These are phyloP conservation scores for Argyresthia goedartella DNA, from an alignment of 2,888 invertebrate genomes.

Conservation along the genomic window DNA sequence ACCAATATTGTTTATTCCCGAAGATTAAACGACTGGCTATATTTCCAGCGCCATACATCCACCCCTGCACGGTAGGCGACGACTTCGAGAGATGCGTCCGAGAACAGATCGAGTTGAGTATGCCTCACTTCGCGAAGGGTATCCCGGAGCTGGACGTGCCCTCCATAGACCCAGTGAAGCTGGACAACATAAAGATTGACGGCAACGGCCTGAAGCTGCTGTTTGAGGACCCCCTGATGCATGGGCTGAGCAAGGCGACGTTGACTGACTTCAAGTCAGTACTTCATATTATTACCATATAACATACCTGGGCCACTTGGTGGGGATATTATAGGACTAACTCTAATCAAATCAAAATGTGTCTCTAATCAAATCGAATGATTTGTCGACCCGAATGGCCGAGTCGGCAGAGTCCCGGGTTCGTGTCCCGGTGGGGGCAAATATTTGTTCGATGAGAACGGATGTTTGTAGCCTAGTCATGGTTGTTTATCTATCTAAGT, in stretches of 20 bases:
- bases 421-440: too few species aligned
- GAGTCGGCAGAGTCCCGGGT: too few species aligned
- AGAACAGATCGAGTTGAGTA: constrained; percentile 32
- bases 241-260: constrained; percentile 35
- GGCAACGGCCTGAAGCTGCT: constrained; percentile 44
- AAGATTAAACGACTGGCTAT: constrained; percentile 4
- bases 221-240: constrained; percentile 38
- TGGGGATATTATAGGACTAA: too few species aligned
- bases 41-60: constrained; percentile 49
- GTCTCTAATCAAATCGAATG: too few species aligned
- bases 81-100: constrained; percentile 35
- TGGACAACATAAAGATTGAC: constrained; percentile 45
- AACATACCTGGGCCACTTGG: too few species aligned
- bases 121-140: constrained; percentile 46
- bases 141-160: constrained; percentile 44
- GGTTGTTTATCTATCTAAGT: too few species aligned
- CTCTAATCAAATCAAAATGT: too few species aligned
- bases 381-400: too few species aligned
- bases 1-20: too few species aligned
- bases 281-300: background rate
- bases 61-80: constrained; percentile 32
- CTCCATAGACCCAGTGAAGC: constrained; percentile 42
- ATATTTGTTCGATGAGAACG: too few species aligned
- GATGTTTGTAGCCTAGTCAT: too few species aligned
- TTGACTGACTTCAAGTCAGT: constrained; percentile 45